Percentiles rank a stretch among this genome's conserved stretches.
Evolutionary conservation across 2,888 invertebrate species (phyloP).

Genomic region (Orthosia gothica): DNA sequence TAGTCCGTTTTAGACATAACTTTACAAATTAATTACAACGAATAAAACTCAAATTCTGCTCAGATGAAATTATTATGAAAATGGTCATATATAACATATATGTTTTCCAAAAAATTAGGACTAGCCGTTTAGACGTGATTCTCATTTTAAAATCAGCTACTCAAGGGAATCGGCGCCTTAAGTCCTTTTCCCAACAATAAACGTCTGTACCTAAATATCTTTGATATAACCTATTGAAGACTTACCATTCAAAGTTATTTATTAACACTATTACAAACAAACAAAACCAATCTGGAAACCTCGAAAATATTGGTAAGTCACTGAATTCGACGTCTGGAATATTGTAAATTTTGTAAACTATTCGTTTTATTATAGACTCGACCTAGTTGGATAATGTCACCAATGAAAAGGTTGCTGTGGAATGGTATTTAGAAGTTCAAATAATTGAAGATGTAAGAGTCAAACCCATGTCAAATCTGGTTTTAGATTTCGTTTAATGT

Average conservation of each 20-base stretch:
- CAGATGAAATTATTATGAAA: too few relatives aligned
- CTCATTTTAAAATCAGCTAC: too few relatives aligned
- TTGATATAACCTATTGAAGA: background rate
- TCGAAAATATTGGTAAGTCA: slow-evolving; percentile 22
- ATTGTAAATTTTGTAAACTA: slow-evolving; percentile 16
- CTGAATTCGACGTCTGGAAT: slow-evolving; percentile 6
- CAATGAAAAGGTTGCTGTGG: slow-evolving; percentile 28
- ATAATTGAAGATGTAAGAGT: slow-evolving; percentile 4
- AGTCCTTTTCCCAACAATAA: background rate
- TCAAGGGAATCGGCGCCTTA: too few relatives aligned
- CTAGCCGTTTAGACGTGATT: too few relatives aligned
- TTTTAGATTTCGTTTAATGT: background rate
- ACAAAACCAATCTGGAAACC: slow-evolving; percentile 5
- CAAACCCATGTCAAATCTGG: too few relatives aligned
- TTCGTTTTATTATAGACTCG: slow-evolving; percentile 11
- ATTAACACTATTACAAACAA: background rate
- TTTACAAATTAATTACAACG: too few relatives aligned
- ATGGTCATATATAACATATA: too few relatives aligned
- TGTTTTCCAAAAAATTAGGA: too few relatives aligned
- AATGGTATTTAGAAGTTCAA: slow-evolving; percentile 30
- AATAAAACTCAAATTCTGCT: too few relatives aligned
- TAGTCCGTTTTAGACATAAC: too few relatives aligned
- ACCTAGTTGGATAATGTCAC: slow-evolving; percentile 22
- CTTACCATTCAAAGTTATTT: slow-evolving; percentile 1
- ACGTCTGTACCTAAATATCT: background rate